Evolutionary conservation across 1,140 invertebrate genomes (phyloP), one percentile per base, ranked within the genome.

Genomic region (Psix sp.): DNA sequence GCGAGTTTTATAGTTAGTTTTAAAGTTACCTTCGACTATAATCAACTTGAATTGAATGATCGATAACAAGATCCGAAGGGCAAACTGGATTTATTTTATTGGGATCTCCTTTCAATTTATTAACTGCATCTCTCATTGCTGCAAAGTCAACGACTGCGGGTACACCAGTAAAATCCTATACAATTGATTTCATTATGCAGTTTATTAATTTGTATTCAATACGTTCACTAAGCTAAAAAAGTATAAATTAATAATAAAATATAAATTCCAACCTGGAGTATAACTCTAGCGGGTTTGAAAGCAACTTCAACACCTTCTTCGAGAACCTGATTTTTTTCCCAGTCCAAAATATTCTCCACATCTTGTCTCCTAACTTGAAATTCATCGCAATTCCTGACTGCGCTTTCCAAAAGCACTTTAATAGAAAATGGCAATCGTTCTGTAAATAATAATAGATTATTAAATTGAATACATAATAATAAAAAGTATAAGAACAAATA

Each of bases 121-220:
- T 91, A 0, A 99, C 96, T 14, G 96, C 96, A 89, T 99, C 97
- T 78, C 98, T 89, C 97, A 99, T 99, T 4, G 96, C 96, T 24
- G 98, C 98, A 90, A 99, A 98, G 87, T 99, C 98, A 7, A 99
- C 97, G 6, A 99, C 96, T 5, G 96, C 97, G 11, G 98, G 97
- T 0, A 99, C 96, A n/a, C 97, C 97, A 39, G 96, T 98, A 57
- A 94, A 94, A 88, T 96, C 95, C 93, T 96, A 79, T 11, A 45
- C 52, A 31, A 13, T 5, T 24, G 21, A 5, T 6, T 11, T 33
- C 2, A 33, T 7, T 24, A 24, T 7, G 7, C 21, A 24, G 3
- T 4, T 24, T 1, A 14, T 35, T 35, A 14, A 35, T 35, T 1
- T 14, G 3, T 35, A 14, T 9, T 14, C 2, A 14, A 35, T 14